Evolutionary conservation across 2,888 invertebrate genomes (phyloP), one percentile per base, ranked within the genome.

Genomic region (Drosophila anomalipes): DNA sequence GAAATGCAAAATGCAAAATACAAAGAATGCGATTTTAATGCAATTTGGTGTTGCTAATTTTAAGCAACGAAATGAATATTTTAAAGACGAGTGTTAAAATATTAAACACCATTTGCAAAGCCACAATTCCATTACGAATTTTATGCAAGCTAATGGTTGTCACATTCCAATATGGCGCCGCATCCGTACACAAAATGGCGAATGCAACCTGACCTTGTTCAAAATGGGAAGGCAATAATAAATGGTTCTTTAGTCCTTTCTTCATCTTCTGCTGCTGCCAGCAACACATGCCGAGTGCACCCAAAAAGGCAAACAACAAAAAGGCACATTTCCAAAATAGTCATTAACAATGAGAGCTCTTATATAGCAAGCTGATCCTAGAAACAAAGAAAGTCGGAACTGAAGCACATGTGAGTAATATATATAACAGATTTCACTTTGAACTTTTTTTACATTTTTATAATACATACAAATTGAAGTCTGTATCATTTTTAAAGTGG

Each of bases 91-190:
- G 22, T 47, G 49, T 32, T 60, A 22, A 47, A 58, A 58, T 54
- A 70, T 66, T 69, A 52, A 70, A 77, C 64, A 35, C 26, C 54
- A 63, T 30, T 59, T 60, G 51, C 41, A 59, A 26, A 26, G 54
- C 30, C 70, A 54, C 67, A 67, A 70, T 74, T 47, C n/a, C 62
- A 59, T 39, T 62, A 52, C 51, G 44, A 14, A 35, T 65, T 68
- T 79, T 65, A 62, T 74, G 79, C 77, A 70, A 79, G 35, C 79
- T 80, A 77, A 80, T 79, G 77, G 70, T 68, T 52, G 64, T 63
- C 79, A 60, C 77, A 80, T 74, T 63, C 58, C 62, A 74, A 70
- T 79, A 72, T 75, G 61, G 65, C 44, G 63, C 60, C 54, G 60
- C 77, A 61, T 61, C 63, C 77, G 61, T 26, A 64, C 53, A 54